phyloP scores from a whole-genome alignment of 2,113 vertebrate species.

The Callorhinus ursinus region DNA sequence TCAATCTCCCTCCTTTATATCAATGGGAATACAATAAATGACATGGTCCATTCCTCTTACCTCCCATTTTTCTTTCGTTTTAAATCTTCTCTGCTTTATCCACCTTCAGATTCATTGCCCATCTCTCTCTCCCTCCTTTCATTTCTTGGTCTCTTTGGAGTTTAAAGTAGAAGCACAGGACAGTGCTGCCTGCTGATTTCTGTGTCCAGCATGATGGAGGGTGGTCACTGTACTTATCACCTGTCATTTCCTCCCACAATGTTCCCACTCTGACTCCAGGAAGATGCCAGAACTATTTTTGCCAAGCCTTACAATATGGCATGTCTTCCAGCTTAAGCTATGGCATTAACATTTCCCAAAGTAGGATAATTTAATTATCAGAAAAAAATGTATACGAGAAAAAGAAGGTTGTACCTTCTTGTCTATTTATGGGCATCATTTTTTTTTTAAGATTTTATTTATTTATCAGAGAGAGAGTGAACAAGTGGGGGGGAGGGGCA shows the following conservation, averaged over 20 bases:
- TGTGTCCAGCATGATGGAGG: not conserved
- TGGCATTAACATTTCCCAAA: not conserved
- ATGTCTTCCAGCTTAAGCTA: not conserved
- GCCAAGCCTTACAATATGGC: not conserved
- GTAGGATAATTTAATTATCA: not conserved
- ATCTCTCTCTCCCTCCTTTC: not conserved
- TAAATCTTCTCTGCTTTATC: not conserved
- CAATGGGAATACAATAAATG: not conserved
- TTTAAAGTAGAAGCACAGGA: not conserved
- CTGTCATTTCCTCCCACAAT: not conserved
- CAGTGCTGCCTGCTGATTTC: not conserved
- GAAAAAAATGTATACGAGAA: not conserved
- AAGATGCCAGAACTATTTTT: not conserved
- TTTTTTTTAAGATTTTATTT: not conserved
- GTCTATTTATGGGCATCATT: not conserved
- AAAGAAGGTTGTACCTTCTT: slow-evolving; percentile 24
- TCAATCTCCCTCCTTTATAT: not conserved
- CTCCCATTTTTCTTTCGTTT: not conserved
- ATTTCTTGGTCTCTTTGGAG: not conserved
- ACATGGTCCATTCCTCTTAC: not conserved
- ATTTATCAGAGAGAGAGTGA: not conserved
- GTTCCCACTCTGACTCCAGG: not conserved
- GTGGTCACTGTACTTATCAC: not conserved
- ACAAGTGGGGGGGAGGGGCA: not conserved
- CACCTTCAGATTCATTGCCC: not conserved